Evolutionary conservation across 2,888 invertebrate species (phyloP).

Genomic region (Malacosoma neustria): DNA sequence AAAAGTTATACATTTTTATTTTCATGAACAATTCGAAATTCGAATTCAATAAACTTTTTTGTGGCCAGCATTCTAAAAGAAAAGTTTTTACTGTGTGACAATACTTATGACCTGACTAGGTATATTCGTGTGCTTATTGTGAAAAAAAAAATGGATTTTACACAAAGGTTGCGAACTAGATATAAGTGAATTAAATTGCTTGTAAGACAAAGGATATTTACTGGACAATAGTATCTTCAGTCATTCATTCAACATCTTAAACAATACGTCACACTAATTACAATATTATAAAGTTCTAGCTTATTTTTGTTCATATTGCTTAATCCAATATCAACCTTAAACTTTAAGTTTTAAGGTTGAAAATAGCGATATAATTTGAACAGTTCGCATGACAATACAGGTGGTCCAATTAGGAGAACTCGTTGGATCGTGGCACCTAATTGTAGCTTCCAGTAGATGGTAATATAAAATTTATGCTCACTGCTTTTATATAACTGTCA

Average conservation of each 20-base stretch:
- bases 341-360: neutral
- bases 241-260: slow-evolving; percentile 18
- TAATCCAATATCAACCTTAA: neutral
- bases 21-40: no score
- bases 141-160: no score
- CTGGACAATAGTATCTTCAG: slow-evolving; percentile 6
- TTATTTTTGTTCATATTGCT: neutral
- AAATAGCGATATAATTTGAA: slow-evolving; percentile 1
- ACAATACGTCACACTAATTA: slow-evolving; percentile 30
- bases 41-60: no score
- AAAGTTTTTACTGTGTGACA: no score
- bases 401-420: slow-evolving; percentile 25
- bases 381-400: slow-evolving; percentile 12
- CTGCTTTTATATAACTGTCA: neutral
- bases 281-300: slow-evolving; percentile 24
- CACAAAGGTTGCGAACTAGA: no score
- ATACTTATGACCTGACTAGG: no score
- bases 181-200: no score
- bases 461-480: neutral
- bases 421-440: slow-evolving; percentile 11
- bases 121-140: no score
- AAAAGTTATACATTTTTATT: no score
- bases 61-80: no score
- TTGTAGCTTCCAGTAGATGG: slow-evolving; percentile 4
- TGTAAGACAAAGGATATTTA: no score